Base-by-base conservation (phyloP, 2,113 vertebrate genomes). In the Peromyscus leucopus region DNA sequence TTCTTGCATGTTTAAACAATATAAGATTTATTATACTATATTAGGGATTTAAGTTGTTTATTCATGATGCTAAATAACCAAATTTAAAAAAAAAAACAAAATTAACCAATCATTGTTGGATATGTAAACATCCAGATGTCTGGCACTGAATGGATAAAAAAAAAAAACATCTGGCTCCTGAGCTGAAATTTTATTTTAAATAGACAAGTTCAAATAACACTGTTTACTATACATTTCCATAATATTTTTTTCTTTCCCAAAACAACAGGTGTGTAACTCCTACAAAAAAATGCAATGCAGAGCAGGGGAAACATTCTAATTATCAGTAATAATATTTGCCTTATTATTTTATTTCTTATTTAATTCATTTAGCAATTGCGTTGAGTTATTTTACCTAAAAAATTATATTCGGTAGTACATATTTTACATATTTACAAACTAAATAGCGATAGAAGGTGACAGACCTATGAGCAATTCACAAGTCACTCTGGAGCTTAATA, bases 61-160 rank as follows among this genome's bases (percentile, higher is more conserved):
- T 86, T 5, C 8, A 91, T 83, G 39, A 89, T 78, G n/a, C 9
- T 86, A 48, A 96, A 93, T 48, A 95, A 48, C 8, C 85, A 72
- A 10, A 83, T 92, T 92, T 42, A 95, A 96, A 97, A 97, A 90
- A 69, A 92, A 90, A 71, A 96, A 97, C 97, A 91, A 69, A 92
- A 90, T 63, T 95, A 96, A 78, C 72, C 31, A 79, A 87, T 94
- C 65, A 86, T 74, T 82, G 61, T 36, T 95, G 67, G 96, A 96
- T 92, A 94, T 94, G 57, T 96, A 94, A 97, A 94, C 85, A 97
- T 28, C 46, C 85, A 96, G 80, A 97, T 97, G 94, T 95, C 91
- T 95, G 82, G 16, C 82, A 75, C 16, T 31, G 42, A 86, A 89
- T 39, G 95, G 42, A 97, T 93, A 79, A 97, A 42, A 42, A 42